Evolutionary conservation across 2,797 vertebrate species (phyloP).

Genomic region (Mastacembelus armatus): DNA sequence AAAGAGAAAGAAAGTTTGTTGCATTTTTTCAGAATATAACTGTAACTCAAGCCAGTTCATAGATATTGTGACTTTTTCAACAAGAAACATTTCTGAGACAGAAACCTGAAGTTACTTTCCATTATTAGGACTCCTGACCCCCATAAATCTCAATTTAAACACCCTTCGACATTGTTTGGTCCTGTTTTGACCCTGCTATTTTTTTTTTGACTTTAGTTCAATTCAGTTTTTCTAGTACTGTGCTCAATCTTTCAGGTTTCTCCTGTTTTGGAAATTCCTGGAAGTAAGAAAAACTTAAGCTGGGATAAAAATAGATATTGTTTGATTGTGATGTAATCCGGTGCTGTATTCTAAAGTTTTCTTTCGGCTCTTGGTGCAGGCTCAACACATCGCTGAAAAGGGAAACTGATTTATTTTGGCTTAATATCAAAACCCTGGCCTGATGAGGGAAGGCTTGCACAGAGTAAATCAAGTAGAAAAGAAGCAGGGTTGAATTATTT

Average conservation of each 20-base stretch:
- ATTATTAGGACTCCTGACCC: constrained; percentile 24
- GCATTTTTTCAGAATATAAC: no score
- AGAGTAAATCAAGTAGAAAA: constrained; percentile 81
- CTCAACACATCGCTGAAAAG: constrained; percentile 65
- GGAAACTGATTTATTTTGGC: constrained; percentile 79
- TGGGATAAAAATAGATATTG: constrained; percentile 82
- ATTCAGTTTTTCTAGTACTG: constrained; percentile 47
- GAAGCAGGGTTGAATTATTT: constrained; percentile 80
- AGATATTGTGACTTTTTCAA: no score
- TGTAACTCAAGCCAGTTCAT: not conserved
- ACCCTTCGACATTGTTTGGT: constrained; percentile 38
- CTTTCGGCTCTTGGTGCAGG: constrained; percentile 62
- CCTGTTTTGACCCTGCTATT: constrained; percentile 46
- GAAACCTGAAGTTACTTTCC: constrained; percentile 20
- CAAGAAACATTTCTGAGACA: not conserved
- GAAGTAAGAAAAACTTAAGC: constrained; percentile 75
- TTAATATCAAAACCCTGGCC: constrained; percentile 73
- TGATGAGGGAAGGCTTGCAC: constrained; percentile 74
- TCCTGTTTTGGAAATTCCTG: constrained; percentile 82
- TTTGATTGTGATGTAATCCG: constrained; percentile 81
- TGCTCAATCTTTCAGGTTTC: constrained; percentile 64
- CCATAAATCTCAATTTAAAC: constrained; percentile 31
- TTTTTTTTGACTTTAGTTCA: constrained; percentile 42
- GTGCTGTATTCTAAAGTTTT: constrained; percentile 68
- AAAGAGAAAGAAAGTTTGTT: not conserved